Percentiles rank a stretch among this genome's conserved stretches.
These are phyloP conservation scores for Chrysolina americana DNA, from an alignment of 2,888 invertebrate species.

Conservation along the genomic window DNA sequence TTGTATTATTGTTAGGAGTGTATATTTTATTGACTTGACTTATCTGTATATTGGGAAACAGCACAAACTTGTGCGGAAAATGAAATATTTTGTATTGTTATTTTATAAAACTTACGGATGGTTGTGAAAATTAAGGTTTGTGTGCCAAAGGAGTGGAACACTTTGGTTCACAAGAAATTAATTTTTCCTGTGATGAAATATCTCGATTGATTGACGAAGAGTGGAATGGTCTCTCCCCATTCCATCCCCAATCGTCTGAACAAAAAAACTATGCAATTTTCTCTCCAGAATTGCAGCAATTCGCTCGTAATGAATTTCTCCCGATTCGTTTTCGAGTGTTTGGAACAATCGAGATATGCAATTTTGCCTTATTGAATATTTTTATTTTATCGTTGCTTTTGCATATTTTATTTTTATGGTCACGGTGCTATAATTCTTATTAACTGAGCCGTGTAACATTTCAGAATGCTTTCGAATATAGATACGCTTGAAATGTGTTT, in stretches of 20 bases:
- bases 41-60: constrained; percentile 68
- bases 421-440: constrained; percentile 59
- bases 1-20: constrained; percentile 51
- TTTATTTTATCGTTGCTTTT: constrained; percentile 60
- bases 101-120: constrained; percentile 63
- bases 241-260: constrained; percentile 42
- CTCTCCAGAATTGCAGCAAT: constrained; percentile 57
- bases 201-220: constrained; percentile 43
- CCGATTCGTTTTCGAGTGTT: constrained; percentile 43
- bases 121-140: constrained; percentile 62
- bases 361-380: constrained; percentile 53
- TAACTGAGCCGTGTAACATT: constrained; percentile 53
- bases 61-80: constrained; percentile 57
- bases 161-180: constrained; percentile 56
- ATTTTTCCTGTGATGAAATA: constrained; percentile 59
- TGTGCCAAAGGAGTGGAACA: constrained; percentile 62
- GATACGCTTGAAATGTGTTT: constrained; percentile 49
- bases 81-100: constrained; percentile 66
- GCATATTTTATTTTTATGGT: constrained; percentile 59
- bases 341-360: constrained; percentile 45
- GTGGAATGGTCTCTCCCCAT: constrained; percentile 53
- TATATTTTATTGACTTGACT: constrained; percentile 52
- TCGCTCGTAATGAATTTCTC: constrained; percentile 45
- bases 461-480: constrained; percentile 50
- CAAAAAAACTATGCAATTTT: constrained; percentile 43